phyloP scores from a whole-genome alignment of 1,140 invertebrate genomes.

The Brachionus rubens region DNA sequence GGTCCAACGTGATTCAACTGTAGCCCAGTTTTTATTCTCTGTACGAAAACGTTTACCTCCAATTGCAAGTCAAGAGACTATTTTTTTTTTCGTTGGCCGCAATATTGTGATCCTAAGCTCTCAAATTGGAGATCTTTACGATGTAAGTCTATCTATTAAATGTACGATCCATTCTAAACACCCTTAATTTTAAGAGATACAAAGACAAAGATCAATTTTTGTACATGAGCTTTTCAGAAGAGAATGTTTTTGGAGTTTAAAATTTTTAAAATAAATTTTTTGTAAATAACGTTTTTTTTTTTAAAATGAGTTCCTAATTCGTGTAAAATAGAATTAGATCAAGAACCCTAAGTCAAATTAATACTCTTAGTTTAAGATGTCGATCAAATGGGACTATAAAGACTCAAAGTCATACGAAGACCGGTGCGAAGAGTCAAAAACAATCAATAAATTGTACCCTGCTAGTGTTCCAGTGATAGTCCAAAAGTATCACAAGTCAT shows the following conservation, averaged over 20 bases:
- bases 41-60: slow-evolving; percentile 75
- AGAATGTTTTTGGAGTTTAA: slow-evolving; percentile 31
- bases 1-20: slow-evolving; percentile 95
- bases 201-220: slow-evolving; percentile 38
- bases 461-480: neutral
- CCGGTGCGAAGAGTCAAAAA: neutral
- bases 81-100: slow-evolving; percentile 32
- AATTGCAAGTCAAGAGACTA: slow-evolving; percentile 3
- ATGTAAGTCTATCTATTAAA: no score
- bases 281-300: neutral
- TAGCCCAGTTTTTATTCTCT: slow-evolving; percentile 98
- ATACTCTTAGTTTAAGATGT: no score
- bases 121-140: neutral
- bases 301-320: neutral
- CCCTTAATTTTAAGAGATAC: neutral
- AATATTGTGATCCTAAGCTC: slow-evolving; percentile 3
- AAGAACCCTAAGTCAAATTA: no score
- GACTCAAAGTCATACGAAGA: neutral
- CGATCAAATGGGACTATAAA: neutral
- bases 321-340: neutral
- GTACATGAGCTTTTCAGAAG: slow-evolving; percentile 38
- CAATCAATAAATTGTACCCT: neutral
- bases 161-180: no score
- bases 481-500: neutral
- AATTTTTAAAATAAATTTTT: neutral